phyloP scores from a whole-genome alignment of 2,888 invertebrate species.

The Lysandra coridon region DNA sequence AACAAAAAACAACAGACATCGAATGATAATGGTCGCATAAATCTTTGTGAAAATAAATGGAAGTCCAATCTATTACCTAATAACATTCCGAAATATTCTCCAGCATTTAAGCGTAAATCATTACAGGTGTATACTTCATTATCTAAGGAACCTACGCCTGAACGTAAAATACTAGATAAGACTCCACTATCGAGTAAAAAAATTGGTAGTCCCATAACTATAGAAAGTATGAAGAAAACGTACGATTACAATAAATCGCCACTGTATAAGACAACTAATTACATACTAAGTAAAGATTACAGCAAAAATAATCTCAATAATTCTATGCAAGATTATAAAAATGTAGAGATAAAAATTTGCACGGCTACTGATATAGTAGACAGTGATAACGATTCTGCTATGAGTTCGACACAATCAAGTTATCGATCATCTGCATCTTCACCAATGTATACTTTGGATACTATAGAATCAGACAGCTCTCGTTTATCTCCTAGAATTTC shows the following conservation, averaged over 20 bases:
- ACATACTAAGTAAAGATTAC: constrained; percentile 55
- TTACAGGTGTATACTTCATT: constrained; percentile 82
- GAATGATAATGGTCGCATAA: constrained; percentile 55
- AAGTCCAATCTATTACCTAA: constrained; percentile 66
- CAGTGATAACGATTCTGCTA: constrained; percentile 93
- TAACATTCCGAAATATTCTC: constrained; percentile 89
- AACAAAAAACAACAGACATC: constrained; percentile 56
- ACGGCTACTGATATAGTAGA: constrained; percentile 81
- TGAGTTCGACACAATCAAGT: constrained; percentile 91
- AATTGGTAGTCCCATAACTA: constrained; percentile 1
- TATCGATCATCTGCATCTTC: constrained; percentile 88
- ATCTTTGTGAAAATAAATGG: constrained; percentile 68
- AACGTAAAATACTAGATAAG: constrained; percentile 63
- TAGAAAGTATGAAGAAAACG: constrained; percentile 46
- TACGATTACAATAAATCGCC: constrained; percentile 47
- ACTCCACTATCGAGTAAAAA: constrained; percentile 44
- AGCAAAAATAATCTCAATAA: constrained; percentile 59
- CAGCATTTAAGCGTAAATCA: constrained; percentile 89
- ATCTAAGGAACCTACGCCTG: constrained; percentile 75
- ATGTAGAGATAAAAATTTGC: constrained; percentile 71
- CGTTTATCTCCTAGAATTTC: constrained; percentile 73
- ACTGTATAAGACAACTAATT: constrained; percentile 49
- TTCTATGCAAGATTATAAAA: constrained; percentile 59
- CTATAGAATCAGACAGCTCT: constrained; percentile 79
- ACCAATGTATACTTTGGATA: constrained; percentile 84